Percentiles rank a stretch among this genome's conserved stretches.
These are phyloP conservation scores for Drosophila simulans DNA, from an alignment of 1,140 invertebrate species.

Conservation along the genomic window DNA sequence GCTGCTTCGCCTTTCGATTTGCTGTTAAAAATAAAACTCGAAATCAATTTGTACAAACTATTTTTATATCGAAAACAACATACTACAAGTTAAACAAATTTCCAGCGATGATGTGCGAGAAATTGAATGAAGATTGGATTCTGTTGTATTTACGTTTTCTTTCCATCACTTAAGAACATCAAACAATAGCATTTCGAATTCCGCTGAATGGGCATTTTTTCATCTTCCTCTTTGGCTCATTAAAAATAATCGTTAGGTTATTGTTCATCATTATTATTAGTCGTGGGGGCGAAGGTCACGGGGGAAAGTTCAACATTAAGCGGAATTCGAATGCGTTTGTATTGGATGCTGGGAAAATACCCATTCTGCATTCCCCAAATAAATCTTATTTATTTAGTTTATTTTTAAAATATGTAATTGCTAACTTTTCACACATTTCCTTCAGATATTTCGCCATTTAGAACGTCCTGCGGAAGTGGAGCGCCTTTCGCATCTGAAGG, in stretches of 20 bases:
- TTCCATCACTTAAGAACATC: conserved; percentile 27
- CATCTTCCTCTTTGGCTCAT: background rate
- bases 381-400: background rate
- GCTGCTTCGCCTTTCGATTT: conserved; percentile 15
- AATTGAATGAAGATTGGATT: conserved; percentile 62
- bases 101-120: conserved; percentile 70
- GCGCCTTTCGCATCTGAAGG: conserved; percentile 86
- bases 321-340: background rate
- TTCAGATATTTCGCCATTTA: conserved; percentile 89
- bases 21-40: conserved; percentile 55
- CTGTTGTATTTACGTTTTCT: conserved; percentile 16
- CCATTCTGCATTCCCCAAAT: background rate
- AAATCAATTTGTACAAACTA: conserved; percentile 73
- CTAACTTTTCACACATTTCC: background rate
- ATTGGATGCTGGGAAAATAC: too few relatives aligned
- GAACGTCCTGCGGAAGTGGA: conserved; percentile 90
- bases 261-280: conserved; percentile 5
- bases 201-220: conserved; percentile 1
- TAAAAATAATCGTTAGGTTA: conserved; percentile 13
- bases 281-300: conserved; percentile 6
- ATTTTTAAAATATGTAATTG: too few relatives aligned
- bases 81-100: conserved; percentile 68
- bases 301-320: background rate
- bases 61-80: conserved; percentile 65
- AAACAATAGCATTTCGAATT: conserved; percentile 43